These are phyloP conservation scores for Propithecus coquereli DNA, from an alignment of 2,113 vertebrate genomes.

Conservation along the genomic window DNA sequence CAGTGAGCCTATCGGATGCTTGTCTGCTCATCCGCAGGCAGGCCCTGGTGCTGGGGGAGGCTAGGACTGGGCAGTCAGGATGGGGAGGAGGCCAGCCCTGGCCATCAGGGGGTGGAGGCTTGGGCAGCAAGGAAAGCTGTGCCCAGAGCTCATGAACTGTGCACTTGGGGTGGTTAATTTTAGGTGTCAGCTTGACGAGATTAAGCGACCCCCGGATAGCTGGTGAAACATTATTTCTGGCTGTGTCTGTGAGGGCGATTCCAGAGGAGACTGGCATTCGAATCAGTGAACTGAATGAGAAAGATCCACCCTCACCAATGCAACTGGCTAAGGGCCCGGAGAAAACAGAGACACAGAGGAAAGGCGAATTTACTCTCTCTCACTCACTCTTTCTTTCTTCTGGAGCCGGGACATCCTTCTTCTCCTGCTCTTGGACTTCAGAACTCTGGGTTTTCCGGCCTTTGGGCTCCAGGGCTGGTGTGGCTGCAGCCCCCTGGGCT, in stretches of 20 bases:
- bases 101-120: fast-evolving
- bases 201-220: neutral
- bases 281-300: neutral
- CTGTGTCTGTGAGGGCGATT: neutral
- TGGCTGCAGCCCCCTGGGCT: too few species aligned
- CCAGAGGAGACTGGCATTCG: neutral
- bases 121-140: neutral
- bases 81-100: neutral
- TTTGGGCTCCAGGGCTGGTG: neutral
- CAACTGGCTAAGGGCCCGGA: neutral
- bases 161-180: neutral
- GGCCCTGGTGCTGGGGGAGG: neutral
- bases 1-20: neutral
- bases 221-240: neutral
- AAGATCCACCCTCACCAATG: neutral
- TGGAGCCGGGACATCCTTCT: neutral
- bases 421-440: neutral
- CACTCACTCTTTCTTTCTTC: neutral
- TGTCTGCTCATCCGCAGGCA: neutral
- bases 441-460: neutral
- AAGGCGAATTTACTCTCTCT: neutral
- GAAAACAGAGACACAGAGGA: neutral
- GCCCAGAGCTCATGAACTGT: neutral
- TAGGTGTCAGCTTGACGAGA: neutral
- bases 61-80: too few species aligned